Percentiles rank a stretch among this genome's conserved stretches.
Conservation (phyloP, 2,113 vertebrate species). For the Semicossyphus pulcher region DNA sequence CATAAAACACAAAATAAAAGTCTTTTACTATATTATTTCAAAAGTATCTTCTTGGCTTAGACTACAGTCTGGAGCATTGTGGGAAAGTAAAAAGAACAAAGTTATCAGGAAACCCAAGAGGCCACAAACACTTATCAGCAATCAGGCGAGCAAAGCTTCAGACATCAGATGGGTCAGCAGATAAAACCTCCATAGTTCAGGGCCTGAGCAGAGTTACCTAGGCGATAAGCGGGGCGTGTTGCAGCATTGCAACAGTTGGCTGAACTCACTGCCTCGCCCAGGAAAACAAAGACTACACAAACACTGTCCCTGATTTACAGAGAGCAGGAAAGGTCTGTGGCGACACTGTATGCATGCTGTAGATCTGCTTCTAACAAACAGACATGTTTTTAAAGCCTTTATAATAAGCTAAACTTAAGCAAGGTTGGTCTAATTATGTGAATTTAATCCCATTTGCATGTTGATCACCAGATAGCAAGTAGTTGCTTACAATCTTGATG, state of each 20-base stretch:
- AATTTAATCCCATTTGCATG: not conserved
- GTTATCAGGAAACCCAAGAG: conserved; percentile 14
- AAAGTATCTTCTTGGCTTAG: not conserved
- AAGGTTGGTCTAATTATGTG: not conserved
- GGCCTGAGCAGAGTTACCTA: conserved; percentile 49
- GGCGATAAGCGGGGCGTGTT: conserved; percentile 69
- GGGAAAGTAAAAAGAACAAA: not conserved
- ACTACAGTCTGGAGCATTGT: not conserved
- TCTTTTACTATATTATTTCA: not conserved
- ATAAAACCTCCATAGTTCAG: conserved; percentile 52
- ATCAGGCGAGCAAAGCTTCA: conserved; percentile 29
- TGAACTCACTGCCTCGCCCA: conserved; percentile 66
- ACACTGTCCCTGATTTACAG: conserved; percentile 60
- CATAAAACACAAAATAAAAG: not conserved
- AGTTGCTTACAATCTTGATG: not conserved
- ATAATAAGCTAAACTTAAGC: not conserved
- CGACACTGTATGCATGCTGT: not conserved
- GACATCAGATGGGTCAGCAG: conserved; percentile 59
- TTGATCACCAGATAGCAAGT: not conserved
- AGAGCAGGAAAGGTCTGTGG: conserved; percentile 23
- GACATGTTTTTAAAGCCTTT: too few relatives aligned
- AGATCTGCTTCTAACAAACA: not conserved
- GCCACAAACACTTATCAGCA: conserved; percentile 30
- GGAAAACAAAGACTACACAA: conserved; percentile 64
- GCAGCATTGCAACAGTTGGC: conserved; percentile 66